Base-by-base conservation (phyloP, 2,888 invertebrate species). In the Trichogramma evanescens region DNA sequence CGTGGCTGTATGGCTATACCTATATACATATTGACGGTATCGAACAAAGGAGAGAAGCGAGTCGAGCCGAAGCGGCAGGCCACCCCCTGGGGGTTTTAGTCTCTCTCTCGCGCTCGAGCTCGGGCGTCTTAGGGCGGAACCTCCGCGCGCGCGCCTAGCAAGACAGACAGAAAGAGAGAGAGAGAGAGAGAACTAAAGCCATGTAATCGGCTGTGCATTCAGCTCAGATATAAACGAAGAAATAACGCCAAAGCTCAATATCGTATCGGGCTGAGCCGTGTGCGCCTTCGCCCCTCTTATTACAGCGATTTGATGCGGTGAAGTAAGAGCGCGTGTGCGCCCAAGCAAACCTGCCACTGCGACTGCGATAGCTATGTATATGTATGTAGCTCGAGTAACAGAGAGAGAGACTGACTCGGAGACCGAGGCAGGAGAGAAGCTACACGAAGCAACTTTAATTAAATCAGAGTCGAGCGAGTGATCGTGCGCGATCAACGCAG, bases 161-260 rank as follows among this genome's bases (percentile, higher is more conserved):
- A 26, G 26, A 26, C 26, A 26, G 26, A 26, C 26, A 26, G 26
- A 26, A 26, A 26, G 26, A 26, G 26, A 26, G 26, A 26, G 26
- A 26, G 26, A 26, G 26, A 26, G 9, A 26, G 44, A 43, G 49
- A 58, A 42, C 61, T 56, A 58, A 64, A 59, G 57, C 58, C 46
- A 56, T 46, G 55, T 56, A 62, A 62, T 62, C 64, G 62, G 26
- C 54, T 54, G 48, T 56, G 49, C 58, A 61, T 61, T 26, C 26
- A 26, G 26, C 26, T 26, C 26, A 26, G 26, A 26, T 26, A 26
- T 26, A 26, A 26, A 26, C 38, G 46, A 39, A 46, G 63, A 67
- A 69, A 66, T 65, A 67, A 63, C 58, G 59, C 56, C 59, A 52
- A 65, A 61, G 67, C 66, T 69, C 67, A 69, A 71, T 70, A 70